These are phyloP conservation scores for Sisyra nigra DNA, from an alignment of 2,888 invertebrate genomes.

Conservation along the genomic window DNA sequence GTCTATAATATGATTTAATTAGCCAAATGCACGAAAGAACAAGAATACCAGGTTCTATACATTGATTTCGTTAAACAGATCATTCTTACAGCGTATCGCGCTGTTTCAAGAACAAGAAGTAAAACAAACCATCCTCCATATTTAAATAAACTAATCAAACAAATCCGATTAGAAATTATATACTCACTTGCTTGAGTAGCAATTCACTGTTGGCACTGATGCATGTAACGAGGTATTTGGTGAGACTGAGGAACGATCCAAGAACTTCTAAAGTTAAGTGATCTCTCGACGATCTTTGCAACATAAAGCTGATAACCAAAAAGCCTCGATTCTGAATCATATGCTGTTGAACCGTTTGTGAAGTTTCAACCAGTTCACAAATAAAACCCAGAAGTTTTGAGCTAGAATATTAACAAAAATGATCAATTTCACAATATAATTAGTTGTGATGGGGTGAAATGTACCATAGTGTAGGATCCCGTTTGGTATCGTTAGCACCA, in stretches of 20 bases:
- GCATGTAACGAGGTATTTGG: constrained; percentile 86
- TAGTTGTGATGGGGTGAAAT: too few species aligned
- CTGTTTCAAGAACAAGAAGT: too few species aligned
- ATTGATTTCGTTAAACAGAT: too few species aligned
- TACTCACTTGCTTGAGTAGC: constrained; percentile 72
- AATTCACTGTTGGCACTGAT: constrained; percentile 85
- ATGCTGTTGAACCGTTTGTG: constrained; percentile 96
- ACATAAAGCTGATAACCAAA: constrained; percentile 92
- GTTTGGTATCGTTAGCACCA: constrained; percentile 57
- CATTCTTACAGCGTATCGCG: too few species aligned
- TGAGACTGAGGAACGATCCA: constrained; percentile 77
- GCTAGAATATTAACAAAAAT: constrained; percentile 33
- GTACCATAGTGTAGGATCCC: constrained; percentile 81
- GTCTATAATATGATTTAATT: too few species aligned
- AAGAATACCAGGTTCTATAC: too few species aligned
- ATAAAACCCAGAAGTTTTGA: constrained; percentile 93
- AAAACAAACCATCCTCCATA: too few species aligned
- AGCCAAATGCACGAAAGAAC: too few species aligned
- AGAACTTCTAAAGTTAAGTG: constrained; percentile 90
- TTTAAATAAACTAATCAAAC: too few species aligned
- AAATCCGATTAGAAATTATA: not conserved
- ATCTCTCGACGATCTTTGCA: constrained; percentile 82
- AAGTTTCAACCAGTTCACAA: constrained; percentile 92
- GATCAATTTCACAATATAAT: too few species aligned
- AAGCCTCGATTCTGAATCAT: constrained; percentile 98